These are phyloP conservation scores for Halichoerus grypus DNA, from an alignment of 2,113 vertebrate species.

Conservation along the genomic window DNA sequence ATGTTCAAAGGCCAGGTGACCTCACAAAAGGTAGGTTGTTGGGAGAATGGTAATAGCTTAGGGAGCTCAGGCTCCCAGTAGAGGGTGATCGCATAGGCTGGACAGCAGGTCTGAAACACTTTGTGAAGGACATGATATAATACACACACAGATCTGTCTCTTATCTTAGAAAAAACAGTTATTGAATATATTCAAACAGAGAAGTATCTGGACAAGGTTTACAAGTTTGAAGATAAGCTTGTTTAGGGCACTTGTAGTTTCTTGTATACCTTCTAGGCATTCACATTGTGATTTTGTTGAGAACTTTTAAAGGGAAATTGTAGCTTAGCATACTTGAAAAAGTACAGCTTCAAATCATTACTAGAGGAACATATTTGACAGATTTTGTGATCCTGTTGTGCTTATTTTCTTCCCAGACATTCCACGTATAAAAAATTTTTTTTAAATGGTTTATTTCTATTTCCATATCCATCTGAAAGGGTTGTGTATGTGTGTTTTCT, in stretches of 20 bases:
- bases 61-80: not conserved
- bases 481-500: not conserved
- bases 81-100: not conserved
- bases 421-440: not conserved
- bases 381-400: not conserved
- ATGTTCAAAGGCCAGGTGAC: not conserved
- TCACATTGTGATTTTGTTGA: not conserved
- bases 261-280: not conserved
- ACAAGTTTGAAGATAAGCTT: not conserved
- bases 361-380: not conserved
- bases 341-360: not conserved
- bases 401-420: not conserved
- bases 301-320: not conserved
- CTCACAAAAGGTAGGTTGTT: not conserved
- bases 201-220: not conserved
- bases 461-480: slow-evolving; percentile 3
- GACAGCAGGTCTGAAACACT: not conserved
- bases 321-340: not conserved
- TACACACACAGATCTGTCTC: not conserved
- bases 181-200: not conserved
- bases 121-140: not conserved
- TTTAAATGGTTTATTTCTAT: slow-evolving; percentile 13
- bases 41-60: not conserved
- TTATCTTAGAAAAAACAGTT: not conserved
- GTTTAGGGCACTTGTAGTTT: not conserved